These are phyloP conservation scores for Acanthosepion pharaonis DNA, from an alignment of 2,888 invertebrate genomes.

Conservation along the genomic window DNA sequence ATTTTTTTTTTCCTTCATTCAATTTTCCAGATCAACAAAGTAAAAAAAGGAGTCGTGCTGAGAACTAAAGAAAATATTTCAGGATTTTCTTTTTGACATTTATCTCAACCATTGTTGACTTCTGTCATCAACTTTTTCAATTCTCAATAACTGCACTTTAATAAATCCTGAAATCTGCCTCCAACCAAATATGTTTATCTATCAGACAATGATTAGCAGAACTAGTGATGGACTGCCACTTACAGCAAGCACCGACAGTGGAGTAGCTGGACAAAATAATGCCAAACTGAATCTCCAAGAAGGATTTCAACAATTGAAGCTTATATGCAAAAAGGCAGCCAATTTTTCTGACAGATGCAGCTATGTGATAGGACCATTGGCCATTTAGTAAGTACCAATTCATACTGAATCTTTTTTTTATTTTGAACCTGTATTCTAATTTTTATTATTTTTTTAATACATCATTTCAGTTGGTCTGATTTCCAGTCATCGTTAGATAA, in stretches of 20 bases:
- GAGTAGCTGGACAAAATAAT: conserved; percentile 50
- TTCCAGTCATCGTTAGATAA: no score
- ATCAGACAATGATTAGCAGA: conserved; percentile 55
- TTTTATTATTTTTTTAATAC: no score
- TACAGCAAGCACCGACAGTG: conserved; percentile 59
- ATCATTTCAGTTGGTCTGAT: no score
- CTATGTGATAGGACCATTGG: conserved; percentile 68
- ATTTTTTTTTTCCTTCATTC: neutral
- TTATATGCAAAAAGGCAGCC: conserved; percentile 56
- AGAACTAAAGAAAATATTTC: neutral
- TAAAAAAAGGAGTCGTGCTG: neutral
- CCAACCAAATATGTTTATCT: conserved; percentile 49
- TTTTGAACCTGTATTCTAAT: no score
- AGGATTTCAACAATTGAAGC: conserved; percentile 57
- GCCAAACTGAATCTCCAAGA: conserved; percentile 53
- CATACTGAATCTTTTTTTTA: no score
- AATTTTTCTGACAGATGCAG: conserved; percentile 73
- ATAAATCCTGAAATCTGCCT: neutral
- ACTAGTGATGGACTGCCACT: conserved; percentile 60
- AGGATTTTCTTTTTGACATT: neutral
- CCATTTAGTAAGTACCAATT: conserved; percentile 74
- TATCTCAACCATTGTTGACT: neutral
- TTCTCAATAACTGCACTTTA: neutral
- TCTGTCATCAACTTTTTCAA: neutral
- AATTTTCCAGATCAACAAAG: neutral